These are phyloP conservation scores for Yponomeuta evonymella DNA, from an alignment of 2,888 invertebrate genomes.

Conservation along the genomic window DNA sequence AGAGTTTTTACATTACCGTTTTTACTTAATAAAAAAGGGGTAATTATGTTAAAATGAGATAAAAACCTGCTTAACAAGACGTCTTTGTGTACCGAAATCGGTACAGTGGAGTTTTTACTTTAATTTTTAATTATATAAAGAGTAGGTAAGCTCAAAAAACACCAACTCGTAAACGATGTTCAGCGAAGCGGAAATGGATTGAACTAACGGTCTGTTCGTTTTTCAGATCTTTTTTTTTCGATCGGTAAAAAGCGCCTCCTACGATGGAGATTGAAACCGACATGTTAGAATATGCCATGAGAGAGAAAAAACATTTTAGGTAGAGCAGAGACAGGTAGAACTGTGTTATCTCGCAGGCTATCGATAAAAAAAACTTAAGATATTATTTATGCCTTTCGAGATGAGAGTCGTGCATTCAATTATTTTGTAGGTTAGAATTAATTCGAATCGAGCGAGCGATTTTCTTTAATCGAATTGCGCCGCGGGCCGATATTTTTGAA, in stretches of 20 bases:
- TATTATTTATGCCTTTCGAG: constrained; percentile 13
- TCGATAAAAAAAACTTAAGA: constrained; percentile 13
- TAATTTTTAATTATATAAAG: constrained; percentile 59
- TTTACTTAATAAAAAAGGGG: constrained; percentile 7
- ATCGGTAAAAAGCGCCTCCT: constrained; percentile 53
- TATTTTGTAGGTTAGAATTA: constrained; percentile 16
- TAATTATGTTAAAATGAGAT: constrained; percentile 42
- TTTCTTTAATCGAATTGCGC: constrained; percentile 35
- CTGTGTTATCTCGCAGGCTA: constrained; percentile 11
- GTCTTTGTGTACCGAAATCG: constrained; percentile 49
- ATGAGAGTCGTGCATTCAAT: constrained; percentile 18
- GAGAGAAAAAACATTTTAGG: constrained; percentile 40
- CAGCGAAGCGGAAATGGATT: constrained; percentile 70
- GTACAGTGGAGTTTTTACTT: constrained; percentile 35
- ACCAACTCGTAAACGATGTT: constrained; percentile 66
- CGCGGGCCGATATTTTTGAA: constrained; percentile 57
- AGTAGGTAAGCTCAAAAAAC: constrained; percentile 46
- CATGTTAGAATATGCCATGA: constrained; percentile 52
- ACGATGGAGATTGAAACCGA: constrained; percentile 55
- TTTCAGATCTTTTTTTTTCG: constrained; percentile 36
- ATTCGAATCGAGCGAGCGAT: constrained; percentile 33
- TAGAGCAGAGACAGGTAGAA: constrained; percentile 25
- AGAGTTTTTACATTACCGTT: constrained; percentile 28
- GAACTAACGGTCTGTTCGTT: constrained; percentile 65
- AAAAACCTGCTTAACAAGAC: constrained; percentile 57